Percentiles rank a stretch among this genome's conserved stretches.
Conservation (phyloP, 2,113 vertebrate species). For the Cinclus mexicanus region DNA sequence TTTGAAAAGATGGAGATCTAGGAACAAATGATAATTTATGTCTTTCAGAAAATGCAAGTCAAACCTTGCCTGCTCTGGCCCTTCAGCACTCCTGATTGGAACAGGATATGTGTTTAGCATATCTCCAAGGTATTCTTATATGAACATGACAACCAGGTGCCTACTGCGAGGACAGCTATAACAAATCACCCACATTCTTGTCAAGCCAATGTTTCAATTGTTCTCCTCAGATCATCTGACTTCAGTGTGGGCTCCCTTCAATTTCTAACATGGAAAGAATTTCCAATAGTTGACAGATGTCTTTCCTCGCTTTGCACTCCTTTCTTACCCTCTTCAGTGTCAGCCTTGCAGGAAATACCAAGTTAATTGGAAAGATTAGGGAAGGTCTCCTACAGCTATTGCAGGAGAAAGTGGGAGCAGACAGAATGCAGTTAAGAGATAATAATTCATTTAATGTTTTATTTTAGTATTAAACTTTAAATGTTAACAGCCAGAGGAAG, state of each 20-base stretch:
- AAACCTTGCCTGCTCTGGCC: conserved; percentile 55
- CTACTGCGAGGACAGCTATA: conserved; percentile 59
- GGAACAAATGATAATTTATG: conserved; percentile 57
- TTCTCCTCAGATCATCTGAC: conserved; percentile 55
- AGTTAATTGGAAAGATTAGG: conserved; percentile 75
- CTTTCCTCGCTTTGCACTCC: conserved; percentile 60
- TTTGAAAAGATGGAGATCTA: conserved; percentile 5
- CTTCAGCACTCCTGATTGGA: conserved; percentile 43
- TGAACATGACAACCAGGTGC: conserved; percentile 51
- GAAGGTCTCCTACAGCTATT: conserved; percentile 70
- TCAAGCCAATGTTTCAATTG: conserved; percentile 52
- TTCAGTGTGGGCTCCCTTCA: conserved; percentile 56
- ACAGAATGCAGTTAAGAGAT: background rate
- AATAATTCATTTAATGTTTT: background rate
- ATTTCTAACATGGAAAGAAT: conserved; percentile 42
- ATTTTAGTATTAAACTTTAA: background rate
- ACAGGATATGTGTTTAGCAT: conserved; percentile 57
- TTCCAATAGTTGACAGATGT: conserved; percentile 74
- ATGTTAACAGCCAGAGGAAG: background rate
- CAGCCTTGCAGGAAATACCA: conserved; percentile 74
- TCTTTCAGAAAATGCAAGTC: conserved; percentile 55
- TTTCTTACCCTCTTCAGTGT: conserved; percentile 49
- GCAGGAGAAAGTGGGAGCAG: conserved; percentile 35
- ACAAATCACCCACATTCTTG: conserved; percentile 64
- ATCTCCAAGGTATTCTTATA: conserved; percentile 58